Evolutionary conservation across 2,113 vertebrate genomes (phyloP).

Genomic region (Xiphophorus hellerii): DNA sequence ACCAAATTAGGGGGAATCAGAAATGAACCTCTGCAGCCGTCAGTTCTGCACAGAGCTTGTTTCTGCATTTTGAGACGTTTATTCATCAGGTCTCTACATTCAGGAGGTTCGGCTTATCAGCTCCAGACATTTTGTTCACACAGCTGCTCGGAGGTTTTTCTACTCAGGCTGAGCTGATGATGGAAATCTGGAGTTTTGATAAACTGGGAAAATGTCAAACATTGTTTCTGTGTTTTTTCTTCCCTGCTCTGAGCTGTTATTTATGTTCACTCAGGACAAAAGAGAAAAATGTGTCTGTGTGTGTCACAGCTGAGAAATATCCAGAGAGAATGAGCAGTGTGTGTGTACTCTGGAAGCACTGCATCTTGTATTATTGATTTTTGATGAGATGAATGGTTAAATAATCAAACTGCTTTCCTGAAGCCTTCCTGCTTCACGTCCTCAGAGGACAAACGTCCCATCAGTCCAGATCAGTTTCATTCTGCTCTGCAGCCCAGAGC

Average conservation of each 20-base stretch:
- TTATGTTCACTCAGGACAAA: conserved; percentile 23
- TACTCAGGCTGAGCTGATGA: conserved; percentile 9
- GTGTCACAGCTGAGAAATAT: conserved; percentile 27
- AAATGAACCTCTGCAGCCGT: too few relatives aligned
- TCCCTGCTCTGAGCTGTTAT: conserved; percentile 10
- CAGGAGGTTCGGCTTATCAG: conserved; percentile 19
- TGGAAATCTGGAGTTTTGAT: conserved; percentile 8
- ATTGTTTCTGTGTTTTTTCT: not conserved
- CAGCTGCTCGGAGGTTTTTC: not conserved
- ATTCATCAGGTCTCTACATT: conserved; percentile 42
- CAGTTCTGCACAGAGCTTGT: conserved; percentile 26
- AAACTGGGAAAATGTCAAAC: not conserved
- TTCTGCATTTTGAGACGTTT: conserved; percentile 56
- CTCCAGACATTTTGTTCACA: conserved; percentile 25
- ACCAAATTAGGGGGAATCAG: too few relatives aligned
- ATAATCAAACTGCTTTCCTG: conserved; percentile 15
- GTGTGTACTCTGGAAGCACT: conserved; percentile 8
- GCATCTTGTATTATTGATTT: conserved; percentile 42
- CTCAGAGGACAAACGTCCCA: conserved; percentile 45
- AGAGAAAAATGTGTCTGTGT: conserved; percentile 22
- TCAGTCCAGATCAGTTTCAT: conserved; percentile 29
- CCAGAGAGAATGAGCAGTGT: not conserved
- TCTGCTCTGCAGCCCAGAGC: conserved; percentile 9
- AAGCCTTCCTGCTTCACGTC: conserved; percentile 9
- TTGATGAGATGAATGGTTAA: conserved; percentile 32